Evolutionary conservation across 2,888 invertebrate genomes (phyloP).

Genomic region (Andrena haemorrhoa): DNA sequence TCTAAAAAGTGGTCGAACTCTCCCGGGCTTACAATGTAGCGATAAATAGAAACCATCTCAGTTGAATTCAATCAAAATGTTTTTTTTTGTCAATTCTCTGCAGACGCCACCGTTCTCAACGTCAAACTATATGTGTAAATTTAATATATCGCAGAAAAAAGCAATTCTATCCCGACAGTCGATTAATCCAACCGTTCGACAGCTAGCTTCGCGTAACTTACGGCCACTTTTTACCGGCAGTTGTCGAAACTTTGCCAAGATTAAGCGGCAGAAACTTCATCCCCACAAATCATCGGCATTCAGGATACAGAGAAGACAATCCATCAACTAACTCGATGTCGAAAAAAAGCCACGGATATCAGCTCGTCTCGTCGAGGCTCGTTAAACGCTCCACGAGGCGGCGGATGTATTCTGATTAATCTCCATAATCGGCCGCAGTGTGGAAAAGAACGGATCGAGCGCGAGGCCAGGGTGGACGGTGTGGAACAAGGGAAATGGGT

Average conservation of each 20-base stretch:
- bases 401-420: slow-evolving; percentile 52
- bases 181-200: slow-evolving; percentile 43
- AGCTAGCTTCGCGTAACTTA: background rate
- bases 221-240: slow-evolving; percentile 31
- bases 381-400: background rate
- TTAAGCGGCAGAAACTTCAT: slow-evolving; percentile 47
- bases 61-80: slow-evolving; percentile 1
- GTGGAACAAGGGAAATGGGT: slow-evolving; percentile 38
- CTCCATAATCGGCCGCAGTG: slow-evolving; percentile 51
- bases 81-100: background rate
- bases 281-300: slow-evolving; percentile 2
- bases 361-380: background rate
- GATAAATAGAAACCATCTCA: background rate
- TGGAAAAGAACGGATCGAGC: background rate
- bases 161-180: slow-evolving; percentile 43
- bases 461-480: background rate
- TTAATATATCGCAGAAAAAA: slow-evolving; percentile 22
- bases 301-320: slow-evolving; percentile 20
- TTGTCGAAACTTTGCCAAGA: slow-evolving; percentile 49
- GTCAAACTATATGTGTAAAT: slow-evolving; percentile 12
- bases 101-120: slow-evolving; percentile 26
- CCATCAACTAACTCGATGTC: slow-evolving; percentile 17
- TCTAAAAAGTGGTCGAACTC: too few relatives aligned
- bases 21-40: too few relatives aligned
- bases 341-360: background rate